Base-by-base conservation (phyloP, 2,888 invertebrate genomes). In the Aquatica leii region DNA sequence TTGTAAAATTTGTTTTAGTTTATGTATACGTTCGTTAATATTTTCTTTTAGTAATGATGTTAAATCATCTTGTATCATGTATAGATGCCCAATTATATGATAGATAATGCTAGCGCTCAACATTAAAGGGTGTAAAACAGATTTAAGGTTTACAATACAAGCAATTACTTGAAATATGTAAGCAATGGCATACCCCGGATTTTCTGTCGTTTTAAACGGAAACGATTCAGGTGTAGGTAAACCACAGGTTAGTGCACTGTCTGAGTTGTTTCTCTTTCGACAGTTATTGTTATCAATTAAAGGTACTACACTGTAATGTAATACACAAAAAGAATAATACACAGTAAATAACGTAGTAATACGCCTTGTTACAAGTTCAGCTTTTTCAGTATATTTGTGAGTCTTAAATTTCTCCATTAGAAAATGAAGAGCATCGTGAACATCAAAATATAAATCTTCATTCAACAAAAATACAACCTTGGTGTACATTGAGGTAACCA, bases 151-250 rank as follows among this genome's bases (percentile, higher is more conserved):
- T 1, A 35, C 12, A 57, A 24, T n/a, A 14, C 14, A 1, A 12
- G 12, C 9, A 18, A 37, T 1, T 6, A 6, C 21, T 24, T 57
- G 57, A 49, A 57, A 37, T 20, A 49, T 15, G 9, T 14, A 57
- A 4, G 49, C 49, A 0, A 49, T 8, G 17, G 35, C 24, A 4
- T 15, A 57, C 1, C 48, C 49, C 31, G 49, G 49, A 21, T 24
- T 35, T n/a, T 15, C 5, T 11, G 1, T 1, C 4, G 0, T 14
- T 14, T 57, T n/a, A 11, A 57, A 57, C 6, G 57, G 57, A 57
- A 57, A 57, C 14, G n/a, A 48, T 21, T 48, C 57, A 35, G 35
- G 34, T 4, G 57, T 57, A 3, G 57, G 57, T 14, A 57, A 15
- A 12, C 57, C 57, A 40, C 57, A 57, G 9, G 21, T 49, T 17